Conservation (phyloP, 2,797 vertebrate species). For the Glyptemys insculpta region DNA sequence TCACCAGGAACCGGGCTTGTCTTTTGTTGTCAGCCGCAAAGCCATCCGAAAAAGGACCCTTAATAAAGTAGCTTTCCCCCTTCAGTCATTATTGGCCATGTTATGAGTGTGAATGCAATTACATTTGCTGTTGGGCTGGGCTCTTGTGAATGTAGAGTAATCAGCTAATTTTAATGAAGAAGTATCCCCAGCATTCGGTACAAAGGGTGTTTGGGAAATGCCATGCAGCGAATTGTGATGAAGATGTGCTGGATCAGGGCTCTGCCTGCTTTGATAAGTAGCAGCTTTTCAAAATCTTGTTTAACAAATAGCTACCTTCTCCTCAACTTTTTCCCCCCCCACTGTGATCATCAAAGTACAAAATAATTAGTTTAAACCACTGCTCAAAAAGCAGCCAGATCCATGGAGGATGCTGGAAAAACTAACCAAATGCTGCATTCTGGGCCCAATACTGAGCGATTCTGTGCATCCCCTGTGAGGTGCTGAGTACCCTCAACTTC, state of each 20-base stretch:
- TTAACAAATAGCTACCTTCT: background rate
- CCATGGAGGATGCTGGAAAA: background rate
- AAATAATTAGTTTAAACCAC: background rate
- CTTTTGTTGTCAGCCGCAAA: conserved; percentile 65
- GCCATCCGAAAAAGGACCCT: conserved; percentile 30
- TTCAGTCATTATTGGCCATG: background rate
- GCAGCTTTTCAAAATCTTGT: background rate
- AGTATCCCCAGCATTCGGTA: fast-evolving
- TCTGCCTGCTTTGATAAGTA: background rate
- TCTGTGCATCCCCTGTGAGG: background rate
- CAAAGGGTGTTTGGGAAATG: background rate
- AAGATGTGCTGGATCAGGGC: background rate
- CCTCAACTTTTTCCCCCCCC: background rate
- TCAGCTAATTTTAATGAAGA: conserved; percentile 20
- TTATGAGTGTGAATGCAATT: background rate
- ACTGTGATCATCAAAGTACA: background rate
- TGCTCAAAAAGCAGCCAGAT: background rate
- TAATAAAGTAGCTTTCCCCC: conserved; percentile 16
- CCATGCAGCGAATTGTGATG: background rate
- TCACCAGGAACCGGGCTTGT: conserved; percentile 62
- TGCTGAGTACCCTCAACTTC: background rate
- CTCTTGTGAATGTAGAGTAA: background rate
- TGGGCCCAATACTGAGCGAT: too few species aligned
- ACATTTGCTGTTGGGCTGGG: background rate
- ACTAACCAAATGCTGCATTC: background rate